phyloP scores from a whole-genome alignment of 2,113 vertebrate species.

The Corydoras maculifer region DNA sequence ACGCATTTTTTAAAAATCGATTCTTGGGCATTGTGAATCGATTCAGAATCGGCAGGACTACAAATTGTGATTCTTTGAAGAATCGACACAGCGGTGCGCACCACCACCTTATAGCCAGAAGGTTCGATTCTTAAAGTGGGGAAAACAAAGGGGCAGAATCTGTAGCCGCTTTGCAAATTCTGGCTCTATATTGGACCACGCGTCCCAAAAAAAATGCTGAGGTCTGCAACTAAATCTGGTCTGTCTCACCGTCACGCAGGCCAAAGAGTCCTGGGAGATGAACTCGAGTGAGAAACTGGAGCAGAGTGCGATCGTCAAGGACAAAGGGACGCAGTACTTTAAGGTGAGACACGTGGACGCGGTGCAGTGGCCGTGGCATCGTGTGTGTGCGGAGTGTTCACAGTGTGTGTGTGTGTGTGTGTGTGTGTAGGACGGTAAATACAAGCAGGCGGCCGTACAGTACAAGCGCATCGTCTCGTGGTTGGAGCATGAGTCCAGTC shows the following conservation, averaged over 20 bases:
- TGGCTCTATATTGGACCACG: neutral
- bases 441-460: conserved; percentile 81
- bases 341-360: conserved; percentile 73
- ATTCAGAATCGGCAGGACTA: no score
- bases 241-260: conserved; percentile 57
- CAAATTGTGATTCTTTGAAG: no score
- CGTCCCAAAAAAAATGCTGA: no score
- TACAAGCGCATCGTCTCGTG: conserved; percentile 94
- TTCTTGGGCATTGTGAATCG: no score
- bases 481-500: conserved; percentile 82
- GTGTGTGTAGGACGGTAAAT: conserved; percentile 77
- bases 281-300: conserved; percentile 85
- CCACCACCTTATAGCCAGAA: no score
- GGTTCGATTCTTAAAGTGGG: no score
- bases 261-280: conserved; percentile 98
- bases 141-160: no score
- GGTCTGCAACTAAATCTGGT: neutral
- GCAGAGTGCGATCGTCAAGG: conserved; percentile 86
- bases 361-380: conserved; percentile 54
- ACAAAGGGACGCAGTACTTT: conserved; percentile 90
- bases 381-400: neutral
- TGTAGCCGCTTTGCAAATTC: neutral
- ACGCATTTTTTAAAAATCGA: no score
- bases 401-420: neutral
- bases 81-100: no score